These are phyloP conservation scores for Eupristina koningsbergeri DNA, from an alignment of 1,140 invertebrate species.

Conservation along the genomic window DNA sequence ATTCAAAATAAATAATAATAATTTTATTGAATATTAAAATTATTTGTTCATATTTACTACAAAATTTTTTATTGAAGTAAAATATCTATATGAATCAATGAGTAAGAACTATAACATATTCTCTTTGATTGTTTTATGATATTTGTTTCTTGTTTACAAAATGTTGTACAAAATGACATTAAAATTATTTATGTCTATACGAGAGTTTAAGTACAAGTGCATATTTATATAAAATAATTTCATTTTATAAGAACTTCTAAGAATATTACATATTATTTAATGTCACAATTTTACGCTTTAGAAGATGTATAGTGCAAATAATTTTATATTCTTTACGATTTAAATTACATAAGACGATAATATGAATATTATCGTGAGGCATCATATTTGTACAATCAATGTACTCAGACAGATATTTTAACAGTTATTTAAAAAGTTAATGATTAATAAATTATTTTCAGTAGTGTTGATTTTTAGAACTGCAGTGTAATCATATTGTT, in stretches of 20 bases:
- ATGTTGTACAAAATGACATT: not conserved
- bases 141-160: too few species aligned
- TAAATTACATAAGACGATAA: slow-evolving; percentile 10
- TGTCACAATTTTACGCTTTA: not conserved
- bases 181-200: not conserved
- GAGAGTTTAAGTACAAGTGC: not conserved
- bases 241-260: not conserved
- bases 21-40: not conserved
- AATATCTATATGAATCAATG: not conserved
- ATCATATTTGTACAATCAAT: slow-evolving; percentile 29
- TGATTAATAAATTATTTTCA: slow-evolving; percentile 7
- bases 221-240: slow-evolving; percentile 3
- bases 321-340: not conserved
- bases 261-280: not conserved
- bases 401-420: slow-evolving; percentile 27
- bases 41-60: not conserved
- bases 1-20: not conserved
- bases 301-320: not conserved
- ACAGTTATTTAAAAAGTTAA: not conserved
- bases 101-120: not conserved
- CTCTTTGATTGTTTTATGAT: too few species aligned
- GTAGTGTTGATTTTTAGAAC: slow-evolving; percentile 10
- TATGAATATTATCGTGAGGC: slow-evolving; percentile 1
- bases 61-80: not conserved
- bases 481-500: slow-evolving; percentile 24